phyloP scores from a whole-genome alignment of 2,113 vertebrate species.

The Chaetops frenatus region DNA sequence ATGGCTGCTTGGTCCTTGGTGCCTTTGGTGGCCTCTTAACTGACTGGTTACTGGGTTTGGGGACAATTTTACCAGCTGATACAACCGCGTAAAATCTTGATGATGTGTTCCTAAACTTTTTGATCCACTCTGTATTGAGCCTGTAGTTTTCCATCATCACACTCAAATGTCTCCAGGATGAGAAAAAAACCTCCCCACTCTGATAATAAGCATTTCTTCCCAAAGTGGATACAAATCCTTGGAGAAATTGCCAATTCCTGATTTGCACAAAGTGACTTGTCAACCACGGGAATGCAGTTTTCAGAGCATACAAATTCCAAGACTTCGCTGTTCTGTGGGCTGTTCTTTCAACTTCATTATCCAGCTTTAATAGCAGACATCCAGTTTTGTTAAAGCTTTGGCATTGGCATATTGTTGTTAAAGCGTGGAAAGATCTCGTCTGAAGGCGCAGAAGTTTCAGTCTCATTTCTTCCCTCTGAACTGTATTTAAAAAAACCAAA shows the following conservation, averaged over 20 bases:
- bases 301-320: background rate
- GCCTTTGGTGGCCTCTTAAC: constrained; percentile 85
- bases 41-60: constrained; percentile 67
- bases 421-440: background rate
- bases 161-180: background rate
- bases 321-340: background rate
- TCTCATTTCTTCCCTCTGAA: constrained; percentile 58
- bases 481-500: constrained; percentile 28
- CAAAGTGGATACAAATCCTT: background rate
- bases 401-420: background rate
- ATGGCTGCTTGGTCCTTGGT: constrained; percentile 92
- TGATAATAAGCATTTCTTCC: background rate
- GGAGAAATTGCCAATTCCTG: background rate
- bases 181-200: background rate
- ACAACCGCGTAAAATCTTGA: constrained; percentile 64
- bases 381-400: background rate
- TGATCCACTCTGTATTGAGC: background rate
- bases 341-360: background rate
- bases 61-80: constrained; percentile 59
- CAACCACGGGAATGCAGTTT: background rate
- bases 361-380: background rate
- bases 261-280: background rate
- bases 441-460: constrained; percentile 47
- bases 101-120: constrained; percentile 6
- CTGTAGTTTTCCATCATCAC: background rate